Evolutionary conservation across 1,140 invertebrate species (phyloP).

Genomic region (Tetranychus cinnabarinus): DNA sequence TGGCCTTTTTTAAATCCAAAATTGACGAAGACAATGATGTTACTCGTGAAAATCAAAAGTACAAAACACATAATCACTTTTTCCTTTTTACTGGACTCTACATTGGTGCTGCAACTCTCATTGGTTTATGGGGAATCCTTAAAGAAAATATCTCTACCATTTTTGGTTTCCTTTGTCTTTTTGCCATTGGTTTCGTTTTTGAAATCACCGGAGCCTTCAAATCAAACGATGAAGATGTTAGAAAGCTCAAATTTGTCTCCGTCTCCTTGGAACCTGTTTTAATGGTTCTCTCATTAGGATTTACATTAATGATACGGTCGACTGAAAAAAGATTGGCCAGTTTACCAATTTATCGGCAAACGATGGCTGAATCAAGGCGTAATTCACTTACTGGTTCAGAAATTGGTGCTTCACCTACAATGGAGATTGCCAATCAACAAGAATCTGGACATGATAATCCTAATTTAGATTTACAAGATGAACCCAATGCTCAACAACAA

Average conservation of each 20-base stretch:
- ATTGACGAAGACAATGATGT: background rate
- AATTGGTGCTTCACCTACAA: too few relatives aligned
- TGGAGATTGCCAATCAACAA: background rate
- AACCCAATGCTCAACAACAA: background rate
- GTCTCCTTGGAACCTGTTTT: background rate
- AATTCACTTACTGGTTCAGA: background rate
- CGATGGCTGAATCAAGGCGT: background rate
- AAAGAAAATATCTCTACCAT: background rate
- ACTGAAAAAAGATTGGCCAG: background rate
- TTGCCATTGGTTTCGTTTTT: background rate
- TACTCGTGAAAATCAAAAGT: background rate
- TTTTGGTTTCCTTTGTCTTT: background rate
- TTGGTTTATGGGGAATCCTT: background rate
- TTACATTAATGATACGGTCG: background rate
- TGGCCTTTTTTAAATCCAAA: background rate
- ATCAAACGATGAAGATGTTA: background rate
- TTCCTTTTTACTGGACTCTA: conserved; percentile 2
- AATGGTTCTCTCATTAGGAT: background rate
- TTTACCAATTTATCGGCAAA: conserved; percentile 1
- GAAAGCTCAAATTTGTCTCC: background rate
- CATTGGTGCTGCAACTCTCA: background rate
- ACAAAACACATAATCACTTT: conserved; percentile 1
- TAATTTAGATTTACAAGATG: background rate
- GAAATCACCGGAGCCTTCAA: background rate
- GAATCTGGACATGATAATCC: background rate